Base-by-base conservation (phyloP, 2,888 invertebrate genomes). In the Ornithoptera priamus region DNA sequence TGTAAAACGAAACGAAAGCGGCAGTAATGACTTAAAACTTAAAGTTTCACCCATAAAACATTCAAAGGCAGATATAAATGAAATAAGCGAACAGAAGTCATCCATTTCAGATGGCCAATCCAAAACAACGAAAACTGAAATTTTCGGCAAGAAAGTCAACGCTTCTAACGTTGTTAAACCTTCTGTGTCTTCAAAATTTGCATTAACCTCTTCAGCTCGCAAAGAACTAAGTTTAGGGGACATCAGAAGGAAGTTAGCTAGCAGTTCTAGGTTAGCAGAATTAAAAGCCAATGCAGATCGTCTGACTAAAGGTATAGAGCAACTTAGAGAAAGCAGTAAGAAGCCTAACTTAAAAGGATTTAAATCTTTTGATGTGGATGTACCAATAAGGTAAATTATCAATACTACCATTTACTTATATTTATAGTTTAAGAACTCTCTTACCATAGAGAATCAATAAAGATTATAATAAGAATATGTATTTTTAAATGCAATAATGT, bases 291-390 rank as follows among this genome's bases (percentile, higher is more conserved):
- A 94, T 0, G 93, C 96, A 39, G 93, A 94, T 10, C 93, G 94
- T 59, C 93, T 96, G 59, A 95, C 95, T 68, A 94, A 95, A 73
- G 92, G 92, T 39, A 93, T 95, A 73, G 93, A 94, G 70, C 94
- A 94, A 78, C 87, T 96, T 2, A 93, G 94, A 81, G 84, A 93
- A 77, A 76, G 82, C 3, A 82, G 85, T 69, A 90, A 88, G 24
- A 90, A 93, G 78, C 81, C 93, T 75, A 93, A 94, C 88, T 87
- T 95, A 60, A 93, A 95, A 81, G 93, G 94, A 80, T 97, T 97
- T 78, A 94, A 95, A 76, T 94, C 94, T 58, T 95, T 97, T 81
- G 94, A 96, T 87, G 88, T 97, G 83, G 96, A 96, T 92, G 94
- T 97, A 80, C 94, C 95, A 71, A 89, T 94, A 74, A 97, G 97